Conservation (phyloP, 2,113 vertebrate genomes). For the Lanius collurio region DNA sequence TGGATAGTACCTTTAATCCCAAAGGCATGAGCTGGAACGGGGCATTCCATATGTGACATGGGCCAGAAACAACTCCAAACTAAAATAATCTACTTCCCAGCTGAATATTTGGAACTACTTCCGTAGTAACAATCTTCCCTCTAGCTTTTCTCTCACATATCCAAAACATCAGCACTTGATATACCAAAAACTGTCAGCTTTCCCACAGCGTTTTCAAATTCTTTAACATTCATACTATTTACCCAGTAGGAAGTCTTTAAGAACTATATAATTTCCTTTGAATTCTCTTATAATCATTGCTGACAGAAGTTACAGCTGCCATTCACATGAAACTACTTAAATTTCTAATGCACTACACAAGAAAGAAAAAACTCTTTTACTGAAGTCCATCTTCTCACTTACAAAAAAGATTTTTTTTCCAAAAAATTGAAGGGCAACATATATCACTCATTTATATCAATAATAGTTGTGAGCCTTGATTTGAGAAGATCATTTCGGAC, state of each 20-base stretch:
- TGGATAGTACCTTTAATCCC: neutral
- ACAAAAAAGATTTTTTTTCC: neutral
- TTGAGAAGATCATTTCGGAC: neutral
- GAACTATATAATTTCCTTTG: neutral
- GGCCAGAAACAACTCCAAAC: neutral
- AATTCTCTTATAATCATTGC: neutral
- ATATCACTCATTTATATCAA: neutral
- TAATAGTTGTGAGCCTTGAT: neutral
- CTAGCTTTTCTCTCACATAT: neutral
- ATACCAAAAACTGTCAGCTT: neutral
- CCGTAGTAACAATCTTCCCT: neutral
- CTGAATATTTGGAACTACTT: neutral
- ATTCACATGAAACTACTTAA: neutral
- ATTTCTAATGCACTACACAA: neutral
- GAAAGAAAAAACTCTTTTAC: neutral
- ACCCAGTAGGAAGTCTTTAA: neutral
- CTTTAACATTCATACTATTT: neutral
- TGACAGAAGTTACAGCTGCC: neutral
- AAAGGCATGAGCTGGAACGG: neutral
- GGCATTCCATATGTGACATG: neutral
- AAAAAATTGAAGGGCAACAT: neutral
- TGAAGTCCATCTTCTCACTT: neutral
- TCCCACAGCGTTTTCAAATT: neutral
- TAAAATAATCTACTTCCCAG: neutral
- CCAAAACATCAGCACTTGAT: neutral